Evolutionary conservation across 2,797 vertebrate species (phyloP).

Genomic region (Thunnus albacares): DNA sequence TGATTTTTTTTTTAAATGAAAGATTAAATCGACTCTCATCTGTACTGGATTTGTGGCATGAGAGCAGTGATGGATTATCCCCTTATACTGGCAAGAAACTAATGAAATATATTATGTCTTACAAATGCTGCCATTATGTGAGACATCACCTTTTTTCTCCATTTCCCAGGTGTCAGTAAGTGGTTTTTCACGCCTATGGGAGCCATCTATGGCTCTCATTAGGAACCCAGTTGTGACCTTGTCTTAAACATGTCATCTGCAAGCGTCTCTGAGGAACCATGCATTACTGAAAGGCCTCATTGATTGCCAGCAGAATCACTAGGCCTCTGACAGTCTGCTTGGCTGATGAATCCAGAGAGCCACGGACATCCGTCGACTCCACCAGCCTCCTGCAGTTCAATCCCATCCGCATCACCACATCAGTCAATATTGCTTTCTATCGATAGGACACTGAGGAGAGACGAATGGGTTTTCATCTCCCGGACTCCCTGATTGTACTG

Average conservation of each 20-base stretch:
- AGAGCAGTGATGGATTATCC: slow-evolving; percentile 56
- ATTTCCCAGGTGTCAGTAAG: slow-evolving; percentile 67
- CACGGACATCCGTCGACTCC: slow-evolving; percentile 55
- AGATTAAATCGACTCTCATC: slow-evolving; percentile 54
- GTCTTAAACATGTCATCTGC: slow-evolving; percentile 70
- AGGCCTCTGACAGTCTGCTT: slow-evolving; percentile 62
- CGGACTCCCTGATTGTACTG: slow-evolving; percentile 57
- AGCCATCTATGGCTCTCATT: slow-evolving; percentile 62
- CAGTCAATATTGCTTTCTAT: slow-evolving; percentile 71
- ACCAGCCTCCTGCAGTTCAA: slow-evolving; percentile 59
- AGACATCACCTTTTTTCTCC: slow-evolving; percentile 58
- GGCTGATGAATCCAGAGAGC: slow-evolving; percentile 69
- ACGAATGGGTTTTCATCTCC: slow-evolving; percentile 59
- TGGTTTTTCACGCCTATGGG: slow-evolving; percentile 67
- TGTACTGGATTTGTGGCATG: slow-evolving; percentile 20
- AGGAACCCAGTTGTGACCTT: slow-evolving; percentile 70
- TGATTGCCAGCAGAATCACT: slow-evolving; percentile 70
- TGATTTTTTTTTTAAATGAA: slow-evolving; percentile 10
- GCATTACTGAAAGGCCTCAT: slow-evolving; percentile 76
- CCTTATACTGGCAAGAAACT: slow-evolving; percentile 57
- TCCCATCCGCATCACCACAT: slow-evolving; percentile 62
- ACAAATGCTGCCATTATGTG: slow-evolving; percentile 73
- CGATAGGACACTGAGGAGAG: slow-evolving; percentile 57
- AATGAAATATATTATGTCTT: slow-evolving; percentile 74
- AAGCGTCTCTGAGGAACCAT: slow-evolving; percentile 48